Evolutionary conservation across 2,113 vertebrate species (phyloP).

Genomic region (Dasyurus viverrinus): DNA sequence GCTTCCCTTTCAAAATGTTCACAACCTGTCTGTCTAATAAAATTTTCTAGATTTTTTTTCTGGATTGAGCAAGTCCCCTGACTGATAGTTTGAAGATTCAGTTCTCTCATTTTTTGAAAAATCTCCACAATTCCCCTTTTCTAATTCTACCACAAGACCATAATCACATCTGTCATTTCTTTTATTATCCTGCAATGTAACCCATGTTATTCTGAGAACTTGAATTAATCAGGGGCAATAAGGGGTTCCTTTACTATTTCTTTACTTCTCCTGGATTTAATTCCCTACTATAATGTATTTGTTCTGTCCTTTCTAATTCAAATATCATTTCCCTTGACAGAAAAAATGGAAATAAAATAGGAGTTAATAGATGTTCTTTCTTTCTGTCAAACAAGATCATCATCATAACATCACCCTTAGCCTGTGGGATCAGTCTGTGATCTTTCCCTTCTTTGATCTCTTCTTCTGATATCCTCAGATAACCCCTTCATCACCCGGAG

Average conservation of each 20-base stretch:
- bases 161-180: not conserved
- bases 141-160: not conserved
- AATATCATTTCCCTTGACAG: not conserved
- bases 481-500: not conserved
- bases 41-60: not conserved
- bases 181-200: not conserved
- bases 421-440: not conserved
- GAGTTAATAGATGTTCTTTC: not conserved
- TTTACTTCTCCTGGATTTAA: not conserved
- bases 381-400: not conserved
- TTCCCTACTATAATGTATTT: not conserved
- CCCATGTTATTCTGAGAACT: not conserved
- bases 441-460: constrained; percentile 14
- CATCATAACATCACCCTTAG: not conserved
- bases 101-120: not conserved
- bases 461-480: not conserved
- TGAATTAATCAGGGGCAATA: not conserved
- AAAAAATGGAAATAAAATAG: not conserved
- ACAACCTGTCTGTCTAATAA: not conserved
- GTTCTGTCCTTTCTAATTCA: not conserved
- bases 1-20: not conserved
- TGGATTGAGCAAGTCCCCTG: not conserved
- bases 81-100: not conserved
- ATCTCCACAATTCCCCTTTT: not conserved
- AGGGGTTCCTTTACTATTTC: not conserved